A percentile compares a stretch with the other conserved stretches of the same genome.
These are phyloP conservation scores for Lampris megalopsis DNA, from an alignment of 2,113 vertebrate species.

Conservation along the genomic window DNA sequence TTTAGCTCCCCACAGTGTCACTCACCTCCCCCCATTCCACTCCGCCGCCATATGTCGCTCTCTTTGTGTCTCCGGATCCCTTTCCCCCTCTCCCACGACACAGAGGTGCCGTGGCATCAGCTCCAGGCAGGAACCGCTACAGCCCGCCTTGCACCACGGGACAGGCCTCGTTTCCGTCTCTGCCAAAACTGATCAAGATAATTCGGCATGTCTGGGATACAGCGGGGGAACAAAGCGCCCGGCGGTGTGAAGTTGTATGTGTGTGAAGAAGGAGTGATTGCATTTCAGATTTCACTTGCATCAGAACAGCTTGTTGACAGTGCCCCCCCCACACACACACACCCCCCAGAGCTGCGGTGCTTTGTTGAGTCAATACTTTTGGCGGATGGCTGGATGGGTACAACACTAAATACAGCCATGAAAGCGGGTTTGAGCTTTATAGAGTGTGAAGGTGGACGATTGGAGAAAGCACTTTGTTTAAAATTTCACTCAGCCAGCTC, in stretches of 20 bases:
- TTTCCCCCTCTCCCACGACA: background rate
- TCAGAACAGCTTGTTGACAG: no score
- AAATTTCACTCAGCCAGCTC: background rate
- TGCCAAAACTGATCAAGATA: conserved; percentile 35
- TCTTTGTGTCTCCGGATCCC: background rate
- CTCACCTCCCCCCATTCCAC: background rate
- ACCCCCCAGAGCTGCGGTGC: background rate
- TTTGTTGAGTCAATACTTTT: conserved; percentile 5
- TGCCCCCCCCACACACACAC: background rate
- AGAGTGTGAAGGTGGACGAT: background rate
- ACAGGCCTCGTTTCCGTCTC: background rate
- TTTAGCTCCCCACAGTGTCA: background rate
- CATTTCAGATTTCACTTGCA: background rate
- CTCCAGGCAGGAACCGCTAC: background rate
- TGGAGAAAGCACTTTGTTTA: background rate
- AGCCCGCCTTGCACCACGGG: background rate
- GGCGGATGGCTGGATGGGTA: background rate
- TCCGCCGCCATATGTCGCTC: background rate
- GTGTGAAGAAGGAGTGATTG: background rate
- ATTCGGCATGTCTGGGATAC: conserved; percentile 25
- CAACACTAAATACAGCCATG: background rate
- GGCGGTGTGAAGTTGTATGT: no score
- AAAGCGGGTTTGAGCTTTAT: background rate
- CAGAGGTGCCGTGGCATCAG: background rate
- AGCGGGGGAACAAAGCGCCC: background rate